Percentiles rank a stretch among this genome's conserved stretches.
Conservation (phyloP, 2,797 vertebrate species). For the Lacerta bilineata region DNA sequence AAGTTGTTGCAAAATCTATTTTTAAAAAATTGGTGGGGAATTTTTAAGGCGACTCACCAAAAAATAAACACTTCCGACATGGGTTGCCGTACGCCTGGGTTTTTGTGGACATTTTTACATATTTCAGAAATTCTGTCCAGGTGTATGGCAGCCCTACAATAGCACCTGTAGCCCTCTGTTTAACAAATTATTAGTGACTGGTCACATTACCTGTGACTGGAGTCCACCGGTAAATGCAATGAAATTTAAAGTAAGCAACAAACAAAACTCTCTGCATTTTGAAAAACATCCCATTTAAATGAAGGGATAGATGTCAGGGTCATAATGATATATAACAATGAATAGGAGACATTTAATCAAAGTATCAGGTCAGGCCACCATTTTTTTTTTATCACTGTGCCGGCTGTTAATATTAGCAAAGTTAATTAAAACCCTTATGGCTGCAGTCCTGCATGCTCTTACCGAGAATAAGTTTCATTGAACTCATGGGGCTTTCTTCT, state of each 20-base stretch:
- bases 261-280: constrained; percentile 22
- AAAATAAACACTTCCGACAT: too few species aligned
- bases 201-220: neutral
- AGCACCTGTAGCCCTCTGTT: neutral
- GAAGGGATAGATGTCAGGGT: neutral
- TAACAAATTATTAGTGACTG: neutral
- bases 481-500: neutral
- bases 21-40: too few species aligned
- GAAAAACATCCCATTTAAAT: neutral
- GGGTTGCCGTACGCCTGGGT: too few species aligned
- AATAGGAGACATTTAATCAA: constrained; percentile 44
- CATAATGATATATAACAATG: constrained; percentile 36
- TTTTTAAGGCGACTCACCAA: too few species aligned
- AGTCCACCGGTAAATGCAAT: too few species aligned
- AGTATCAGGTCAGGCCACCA: constrained; percentile 36
- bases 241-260: neutral
- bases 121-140: too few species aligned
- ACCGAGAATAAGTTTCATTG: neutral
- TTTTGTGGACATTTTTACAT: too few species aligned
- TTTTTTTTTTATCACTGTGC: constrained; percentile 55
- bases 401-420: constrained; percentile 41
- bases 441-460: neutral
- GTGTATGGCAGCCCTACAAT: neutral
- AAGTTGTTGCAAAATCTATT: too few species aligned
- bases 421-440: constrained; percentile 47